Evolutionary conservation across 2,888 invertebrate species (phyloP).

Genomic region (Cephus rjabovi): DNA sequence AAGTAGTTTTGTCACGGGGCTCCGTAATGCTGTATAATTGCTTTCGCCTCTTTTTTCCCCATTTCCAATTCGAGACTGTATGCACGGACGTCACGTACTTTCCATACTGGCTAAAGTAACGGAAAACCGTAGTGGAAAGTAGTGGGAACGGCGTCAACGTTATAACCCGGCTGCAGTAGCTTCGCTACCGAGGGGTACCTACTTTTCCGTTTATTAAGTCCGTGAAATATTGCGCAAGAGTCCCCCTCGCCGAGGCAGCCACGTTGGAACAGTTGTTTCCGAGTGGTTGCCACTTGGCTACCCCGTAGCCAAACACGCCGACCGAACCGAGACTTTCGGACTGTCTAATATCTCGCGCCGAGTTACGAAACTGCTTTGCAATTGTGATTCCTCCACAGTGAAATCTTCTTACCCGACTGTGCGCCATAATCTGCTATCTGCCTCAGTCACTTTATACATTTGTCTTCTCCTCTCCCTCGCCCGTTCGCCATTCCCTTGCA

Average conservation of each 20-base stretch:
- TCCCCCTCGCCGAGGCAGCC: slow-evolving; percentile 17
- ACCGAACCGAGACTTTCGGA: slow-evolving; percentile 25
- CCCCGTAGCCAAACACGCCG: slow-evolving; percentile 21
- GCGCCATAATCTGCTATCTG: slow-evolving; percentile 14
- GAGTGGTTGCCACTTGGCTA: slow-evolving; percentile 36
- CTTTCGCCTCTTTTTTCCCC: not conserved
- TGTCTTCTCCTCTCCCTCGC: slow-evolving; percentile 10
- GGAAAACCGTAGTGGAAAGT: no score
- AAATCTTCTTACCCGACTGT: slow-evolving; percentile 31
- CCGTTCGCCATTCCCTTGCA: slow-evolving; percentile 8
- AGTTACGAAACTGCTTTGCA: slow-evolving; percentile 52
- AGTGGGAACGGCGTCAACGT: no score
- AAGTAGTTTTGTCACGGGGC: not conserved
- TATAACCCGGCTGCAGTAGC: no score
- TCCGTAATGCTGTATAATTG: not conserved
- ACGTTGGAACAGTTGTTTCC: slow-evolving; percentile 35
- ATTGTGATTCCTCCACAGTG: slow-evolving; percentile 47
- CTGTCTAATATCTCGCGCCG: slow-evolving; percentile 44
- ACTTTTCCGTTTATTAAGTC: slow-evolving; percentile 47
- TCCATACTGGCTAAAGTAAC: no score
- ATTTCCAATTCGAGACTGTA: not conserved
- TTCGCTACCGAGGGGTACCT: slow-evolving; percentile 14
- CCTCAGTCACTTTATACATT: slow-evolving; percentile 15
- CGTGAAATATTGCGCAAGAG: slow-evolving; percentile 43
- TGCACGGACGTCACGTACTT: not conserved